Evolutionary conservation across 2,797 vertebrate genomes (phyloP).

Genomic region (Catostomus latipinnis): DNA sequence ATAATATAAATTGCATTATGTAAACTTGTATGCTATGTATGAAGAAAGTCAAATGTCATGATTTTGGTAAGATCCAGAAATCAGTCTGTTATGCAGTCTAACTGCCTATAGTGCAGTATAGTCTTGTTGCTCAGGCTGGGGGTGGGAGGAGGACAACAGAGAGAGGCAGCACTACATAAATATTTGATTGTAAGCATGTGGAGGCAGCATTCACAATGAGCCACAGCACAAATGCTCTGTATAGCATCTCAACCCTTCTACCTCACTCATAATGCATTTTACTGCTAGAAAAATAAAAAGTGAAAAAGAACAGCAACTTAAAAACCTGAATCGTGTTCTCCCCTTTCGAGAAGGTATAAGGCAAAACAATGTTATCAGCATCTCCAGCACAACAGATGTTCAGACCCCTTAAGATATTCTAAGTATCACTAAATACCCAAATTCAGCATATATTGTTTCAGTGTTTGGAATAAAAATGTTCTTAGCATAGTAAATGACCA

Average conservation of each 20-base stretch:
- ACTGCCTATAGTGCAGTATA: slow-evolving; percentile 21
- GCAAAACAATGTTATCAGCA: too few species aligned
- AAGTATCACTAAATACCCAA: too few species aligned
- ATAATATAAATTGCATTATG: too few species aligned
- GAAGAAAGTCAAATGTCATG: not conserved
- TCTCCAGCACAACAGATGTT: too few species aligned
- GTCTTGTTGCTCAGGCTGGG: slow-evolving; percentile 31
- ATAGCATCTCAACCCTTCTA: slow-evolving; percentile 41
- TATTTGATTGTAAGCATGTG: slow-evolving; percentile 73
- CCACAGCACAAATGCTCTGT: slow-evolving; percentile 38
- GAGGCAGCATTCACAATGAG: slow-evolving; percentile 59
- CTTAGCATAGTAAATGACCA: too few species aligned
- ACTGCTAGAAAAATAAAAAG: not conserved
- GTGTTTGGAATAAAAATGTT: too few species aligned
- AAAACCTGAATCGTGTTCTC: slow-evolving; percentile 16
- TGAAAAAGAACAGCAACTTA: slow-evolving; percentile 8
- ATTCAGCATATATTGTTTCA: too few species aligned
- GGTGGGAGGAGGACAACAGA: slow-evolving; percentile 62
- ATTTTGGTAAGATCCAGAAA: not conserved
- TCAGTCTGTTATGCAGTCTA: slow-evolving; percentile 16
- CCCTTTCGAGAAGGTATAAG: too few species aligned
- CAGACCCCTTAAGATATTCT: too few species aligned
- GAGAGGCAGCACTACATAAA: slow-evolving; percentile 69
- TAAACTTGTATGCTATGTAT: not conserved
- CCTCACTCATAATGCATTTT: slow-evolving; percentile 4